Conservation (phyloP, 2,797 vertebrate genomes). For the Apodemus agrarius region DNA sequence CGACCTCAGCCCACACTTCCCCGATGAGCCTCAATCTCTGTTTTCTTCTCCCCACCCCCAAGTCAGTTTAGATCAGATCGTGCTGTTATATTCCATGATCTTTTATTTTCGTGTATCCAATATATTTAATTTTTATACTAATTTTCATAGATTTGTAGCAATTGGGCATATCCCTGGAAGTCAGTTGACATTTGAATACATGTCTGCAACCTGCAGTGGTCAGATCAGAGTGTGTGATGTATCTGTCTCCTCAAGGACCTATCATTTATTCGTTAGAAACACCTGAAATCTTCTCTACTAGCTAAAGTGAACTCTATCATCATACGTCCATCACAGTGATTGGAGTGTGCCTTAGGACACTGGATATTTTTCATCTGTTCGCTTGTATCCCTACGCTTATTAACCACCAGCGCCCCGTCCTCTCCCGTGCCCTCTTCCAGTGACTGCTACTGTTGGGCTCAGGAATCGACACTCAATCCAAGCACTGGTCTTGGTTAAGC, state of each 20-base stretch:
- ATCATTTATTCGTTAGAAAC: not conserved
- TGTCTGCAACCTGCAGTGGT: not conserved
- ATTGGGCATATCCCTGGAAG: not conserved
- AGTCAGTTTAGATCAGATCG: constrained; percentile 33
- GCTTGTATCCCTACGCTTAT: too few relatives aligned
- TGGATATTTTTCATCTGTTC: not conserved
- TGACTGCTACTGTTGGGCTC: not conserved
- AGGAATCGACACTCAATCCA: not conserved
- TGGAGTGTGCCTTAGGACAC: not conserved
- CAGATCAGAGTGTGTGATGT: not conserved
- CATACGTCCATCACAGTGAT: not conserved
- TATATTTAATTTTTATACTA: not conserved
- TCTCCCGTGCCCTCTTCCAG: not conserved
- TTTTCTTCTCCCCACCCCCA: not conserved
- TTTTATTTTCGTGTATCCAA: constrained; percentile 16
- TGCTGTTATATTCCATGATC: not conserved
- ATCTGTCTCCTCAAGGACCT: not conserved
- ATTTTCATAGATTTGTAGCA: not conserved
- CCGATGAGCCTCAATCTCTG: not conserved
- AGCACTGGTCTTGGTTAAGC: not conserved
- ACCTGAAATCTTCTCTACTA: not conserved
- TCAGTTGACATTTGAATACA: not conserved
- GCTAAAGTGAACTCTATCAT: not conserved
- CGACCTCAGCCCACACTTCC: not conserved
- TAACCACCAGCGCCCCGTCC: not conserved